Conservation (phyloP, 2,888 invertebrate genomes). For the Callosobruchus maculatus region DNA sequence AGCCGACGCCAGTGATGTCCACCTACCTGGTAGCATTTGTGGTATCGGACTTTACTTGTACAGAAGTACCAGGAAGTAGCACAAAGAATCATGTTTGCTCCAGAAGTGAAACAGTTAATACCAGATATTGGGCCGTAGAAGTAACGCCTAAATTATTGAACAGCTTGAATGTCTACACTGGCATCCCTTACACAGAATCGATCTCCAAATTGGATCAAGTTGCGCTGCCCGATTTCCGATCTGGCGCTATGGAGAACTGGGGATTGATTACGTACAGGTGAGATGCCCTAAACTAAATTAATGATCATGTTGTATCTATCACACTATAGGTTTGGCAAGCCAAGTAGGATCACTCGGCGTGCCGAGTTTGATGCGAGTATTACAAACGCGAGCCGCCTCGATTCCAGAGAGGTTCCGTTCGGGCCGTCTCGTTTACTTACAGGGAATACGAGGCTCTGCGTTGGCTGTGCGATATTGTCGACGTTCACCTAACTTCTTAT, state of each 20-base stretch:
- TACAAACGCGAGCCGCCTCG: no score
- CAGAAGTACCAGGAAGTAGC: background rate
- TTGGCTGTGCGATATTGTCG: no score
- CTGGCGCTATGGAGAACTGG: constrained; percentile 93
- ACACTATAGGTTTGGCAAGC: no score
- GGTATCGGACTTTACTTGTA: constrained; percentile 66
- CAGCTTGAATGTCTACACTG: constrained; percentile 24
- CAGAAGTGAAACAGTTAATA: constrained; percentile 11
- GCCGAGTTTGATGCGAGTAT: no score
- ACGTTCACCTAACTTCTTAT: no score
- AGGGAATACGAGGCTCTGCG: no score
- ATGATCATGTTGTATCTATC: no score
- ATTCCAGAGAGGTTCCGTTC: no score
- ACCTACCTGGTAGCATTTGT: constrained; percentile 84
- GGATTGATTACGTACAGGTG: constrained; percentile 79
- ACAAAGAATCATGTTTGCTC: constrained; percentile 21
- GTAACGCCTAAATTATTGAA: constrained; percentile 22
- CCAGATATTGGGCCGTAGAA: constrained; percentile 22
- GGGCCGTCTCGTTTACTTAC: no score
- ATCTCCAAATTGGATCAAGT: constrained; percentile 77
- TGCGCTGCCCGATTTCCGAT: constrained; percentile 80
- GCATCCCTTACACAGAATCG: constrained; percentile 37
- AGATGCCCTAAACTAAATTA: no score
- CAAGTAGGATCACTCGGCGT: no score
- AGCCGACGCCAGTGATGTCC: constrained; percentile 64